A percentile compares a stretch with the other conserved stretches of the same genome.
phyloP scores from a whole-genome alignment of 2,797 vertebrate species.

The Spea hammondii region DNA sequence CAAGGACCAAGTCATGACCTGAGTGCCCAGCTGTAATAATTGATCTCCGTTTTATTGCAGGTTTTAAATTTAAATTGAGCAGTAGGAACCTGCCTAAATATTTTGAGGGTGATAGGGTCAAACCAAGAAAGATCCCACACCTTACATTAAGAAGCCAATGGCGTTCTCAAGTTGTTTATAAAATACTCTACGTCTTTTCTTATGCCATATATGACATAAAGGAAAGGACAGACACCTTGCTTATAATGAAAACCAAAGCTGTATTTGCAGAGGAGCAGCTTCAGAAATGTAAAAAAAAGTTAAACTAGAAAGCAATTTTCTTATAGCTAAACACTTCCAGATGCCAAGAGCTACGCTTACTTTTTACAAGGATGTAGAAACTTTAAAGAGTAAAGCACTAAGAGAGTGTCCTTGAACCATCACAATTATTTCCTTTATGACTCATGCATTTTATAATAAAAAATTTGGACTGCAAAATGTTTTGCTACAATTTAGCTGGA shows the following conservation, averaged over 20 bases:
- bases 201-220: not conserved
- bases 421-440: not conserved
- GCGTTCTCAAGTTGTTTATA: not conserved
- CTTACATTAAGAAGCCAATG: not conserved
- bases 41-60: too few species aligned
- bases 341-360: not conserved
- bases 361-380: not conserved
- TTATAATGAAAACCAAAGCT: not conserved
- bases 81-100: too few species aligned
- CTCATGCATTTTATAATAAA: not conserved
- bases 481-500: too few species aligned
- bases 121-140: too few species aligned
- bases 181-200: not conserved
- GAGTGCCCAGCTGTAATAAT: too few species aligned
- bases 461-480: not conserved
- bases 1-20: too few species aligned
- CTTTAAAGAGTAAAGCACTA: not conserved
- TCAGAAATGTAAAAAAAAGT: conserved; percentile 9
- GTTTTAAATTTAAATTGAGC: too few species aligned
- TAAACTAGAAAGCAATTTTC: conserved; percentile 14
- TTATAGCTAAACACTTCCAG: conserved; percentile 12
- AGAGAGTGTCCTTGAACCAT: not conserved
- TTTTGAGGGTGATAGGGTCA: not conserved
- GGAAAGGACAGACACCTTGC: not conserved
- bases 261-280: conserved; percentile 10